Evolutionary conservation across 2,888 invertebrate species (phyloP).

Genomic region (Nomada fucata): DNA sequence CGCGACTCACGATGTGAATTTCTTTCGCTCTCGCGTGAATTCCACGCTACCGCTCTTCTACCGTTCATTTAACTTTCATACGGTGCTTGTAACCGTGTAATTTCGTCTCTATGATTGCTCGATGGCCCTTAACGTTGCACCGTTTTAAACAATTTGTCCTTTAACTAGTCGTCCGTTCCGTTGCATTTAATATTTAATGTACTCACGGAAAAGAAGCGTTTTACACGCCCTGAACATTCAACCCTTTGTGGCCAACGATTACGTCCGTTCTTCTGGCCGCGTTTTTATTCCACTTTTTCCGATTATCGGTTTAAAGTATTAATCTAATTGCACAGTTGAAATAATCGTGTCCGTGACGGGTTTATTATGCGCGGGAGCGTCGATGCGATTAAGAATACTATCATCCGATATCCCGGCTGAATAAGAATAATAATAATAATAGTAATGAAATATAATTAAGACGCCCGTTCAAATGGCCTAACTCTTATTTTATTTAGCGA

Average conservation of each 20-base stretch:
- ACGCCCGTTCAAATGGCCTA: not conserved
- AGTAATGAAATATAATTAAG: not conserved
- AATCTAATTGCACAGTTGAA: not conserved
- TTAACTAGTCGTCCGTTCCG: conserved; percentile 23
- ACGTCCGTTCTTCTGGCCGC: not conserved
- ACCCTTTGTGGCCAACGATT: conserved; percentile 3
- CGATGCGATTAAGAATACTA: not conserved
- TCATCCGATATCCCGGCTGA: not conserved
- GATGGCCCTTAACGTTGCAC: conserved; percentile 43
- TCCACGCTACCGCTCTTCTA: conserved; percentile 11
- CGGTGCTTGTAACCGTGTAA: conserved; percentile 48
- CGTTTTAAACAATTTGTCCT: conserved; percentile 51
- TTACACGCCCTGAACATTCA: not conserved
- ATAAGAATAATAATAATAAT: not conserved
- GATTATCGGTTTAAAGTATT: not conserved
- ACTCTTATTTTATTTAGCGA: conserved; percentile 86
- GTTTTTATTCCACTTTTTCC: not conserved
- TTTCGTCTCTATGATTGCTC: conserved; percentile 53
- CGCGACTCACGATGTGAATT: conserved; percentile 20
- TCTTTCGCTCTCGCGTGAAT: conserved; percentile 28
- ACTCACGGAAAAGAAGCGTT: not conserved
- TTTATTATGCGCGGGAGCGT: not conserved
- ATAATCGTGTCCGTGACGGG: not conserved
- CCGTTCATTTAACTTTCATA: conserved; percentile 52
- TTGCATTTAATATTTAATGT: conserved; percentile 20